Evolutionary conservation across 1,140 invertebrate genomes (phyloP), one percentile per base, ranked within the genome.

Genomic region (Gryllus bimaculatus): DNA sequence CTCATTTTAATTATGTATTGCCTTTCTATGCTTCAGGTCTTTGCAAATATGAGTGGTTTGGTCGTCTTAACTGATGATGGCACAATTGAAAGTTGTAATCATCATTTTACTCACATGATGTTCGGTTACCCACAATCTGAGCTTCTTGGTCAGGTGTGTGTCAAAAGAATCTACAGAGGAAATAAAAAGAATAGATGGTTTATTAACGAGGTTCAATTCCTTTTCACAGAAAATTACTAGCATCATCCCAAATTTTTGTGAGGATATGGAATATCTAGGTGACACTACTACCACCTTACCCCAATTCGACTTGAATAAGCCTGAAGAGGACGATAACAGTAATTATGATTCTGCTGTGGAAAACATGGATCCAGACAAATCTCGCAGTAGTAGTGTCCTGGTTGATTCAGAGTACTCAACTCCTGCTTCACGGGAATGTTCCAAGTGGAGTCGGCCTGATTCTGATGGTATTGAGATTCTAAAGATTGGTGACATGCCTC

Each of bases 41-140:
- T 91, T 81, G 89, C 89, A 81, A 92, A 91, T 82, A 90, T 92
- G 76, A 92, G 90, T 83, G 91, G 91, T 15, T 84, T 92, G n/a
- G 87, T 92, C 21, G 90, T 91, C 13, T 86, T 92, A 4, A 87
- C 89, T 79, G 89, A 90, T 12, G 85, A 87, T 80, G 90, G 89
- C 8, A 86, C 86, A n/a, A 90, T 92, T 78, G 88, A 90, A 18
- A 90, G 89, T 15, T 90, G 90, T 80, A 92, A 92, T 83, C 88
- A 91, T 81, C 90, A 91, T 82, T 92, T 92, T 82, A 88, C 90
- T 0, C 88, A 89, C 83, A 84, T 92, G 48, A 88, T 91, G 18
- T 91, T 92, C 83, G 91, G 91, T 10, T 92, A 91, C 83, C 83
- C 87, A 0, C 87, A 89, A 81, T 84, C 86, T 0, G 89, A 91